Evolutionary conservation across 2,888 invertebrate species (phyloP), one percentile per base, ranked within the genome.

Genomic region (Gymnoscelis rufifasciata): DNA sequence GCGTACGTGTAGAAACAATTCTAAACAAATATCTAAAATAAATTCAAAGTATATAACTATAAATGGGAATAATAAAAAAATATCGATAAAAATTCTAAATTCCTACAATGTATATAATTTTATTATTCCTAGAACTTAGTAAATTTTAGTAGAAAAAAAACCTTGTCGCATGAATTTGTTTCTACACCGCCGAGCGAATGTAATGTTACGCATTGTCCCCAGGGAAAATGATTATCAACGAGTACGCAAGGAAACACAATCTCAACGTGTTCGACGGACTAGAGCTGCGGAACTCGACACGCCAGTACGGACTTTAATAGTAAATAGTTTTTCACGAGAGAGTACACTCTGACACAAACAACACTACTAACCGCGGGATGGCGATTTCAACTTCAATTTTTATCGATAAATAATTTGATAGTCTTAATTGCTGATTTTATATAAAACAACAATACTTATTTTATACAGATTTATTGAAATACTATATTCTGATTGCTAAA

Each of bases 231-330:
- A 91, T 92, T 65, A 91, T 93, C 74, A 92, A 92, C 83, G 93
- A 93, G 83, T 93, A 93, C 81, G 93, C 93, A 69, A 90, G 91
- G 84, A 91, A 91, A 66, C 91, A 93, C 86, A 92, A 93, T 82
- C 86, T 93, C 68, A 93, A 92, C 88, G 91, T 93, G 86, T 93
- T 92, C 89, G 93, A 93, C 76, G 93, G 93, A 54, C 91, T 90
- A 71, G 93, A 93, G 82, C 90, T 93, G 54, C 89, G 93, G 80
- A 92, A 92, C 86, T 91, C 92, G 71, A 92, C 92, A 77, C 92
- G 93, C 89, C 93, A 93, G 91, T 93, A 93, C 91, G 93, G 93
- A 92, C 93, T 92, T 93, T 93, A 92, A 92, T 89, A 83, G 87
- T 88, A 88, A 81, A 74, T 80, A 83, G 81, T 81, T 81, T 77